Base-by-base conservation (phyloP, 2,888 invertebrate species). In the Netelia fuscicornis region DNA sequence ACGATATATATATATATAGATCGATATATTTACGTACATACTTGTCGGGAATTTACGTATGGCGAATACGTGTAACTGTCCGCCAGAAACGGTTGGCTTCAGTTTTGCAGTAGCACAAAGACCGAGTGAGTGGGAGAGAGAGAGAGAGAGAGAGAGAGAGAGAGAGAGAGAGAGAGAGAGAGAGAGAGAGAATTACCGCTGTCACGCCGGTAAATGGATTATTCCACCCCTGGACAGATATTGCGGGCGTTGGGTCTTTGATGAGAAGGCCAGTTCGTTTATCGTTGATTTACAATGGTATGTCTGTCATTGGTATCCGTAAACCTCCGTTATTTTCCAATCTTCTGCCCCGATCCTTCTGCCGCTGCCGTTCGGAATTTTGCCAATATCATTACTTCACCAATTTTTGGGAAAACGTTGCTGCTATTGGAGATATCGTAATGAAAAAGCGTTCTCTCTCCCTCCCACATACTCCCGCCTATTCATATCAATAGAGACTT, bases 231-330 rank as follows among this genome's bases (percentile, higher is more conserved):
- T 9, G 80, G 86, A 84, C 85, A 88, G 88, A 91, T 90, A 90
- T 91, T 90, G 86, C 89, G 83, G 86, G 87, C 81, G 83, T 64
- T 70, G 87, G 56, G 86, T 86, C 89, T 91, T 91, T 91, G 89
- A 91, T 86, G 90, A 89, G 25, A 72, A 88, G 84, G 87, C 86
- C 88, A 87, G 89, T 91, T 91, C 88, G 89, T 90, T 91, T 89
- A 91, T 91, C 89, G 89, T 89, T 91, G 88, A 90, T 91, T 91
- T 88, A 88, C 89, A 88, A 89, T 88, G 87, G 86, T 88, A 81
- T 11, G 11, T 86, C 86, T 68, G 81, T 75, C 82, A 10, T 62
- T 56, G 60, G 10, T 52, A 54, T 23, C 67, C 48, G 67, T 11
- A 48, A 64, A 11, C 48, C 56, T 44, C 71, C 30, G n/a, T 68